Conservation (phyloP, 2,113 vertebrate genomes). For the Hippocampus comes region DNA sequence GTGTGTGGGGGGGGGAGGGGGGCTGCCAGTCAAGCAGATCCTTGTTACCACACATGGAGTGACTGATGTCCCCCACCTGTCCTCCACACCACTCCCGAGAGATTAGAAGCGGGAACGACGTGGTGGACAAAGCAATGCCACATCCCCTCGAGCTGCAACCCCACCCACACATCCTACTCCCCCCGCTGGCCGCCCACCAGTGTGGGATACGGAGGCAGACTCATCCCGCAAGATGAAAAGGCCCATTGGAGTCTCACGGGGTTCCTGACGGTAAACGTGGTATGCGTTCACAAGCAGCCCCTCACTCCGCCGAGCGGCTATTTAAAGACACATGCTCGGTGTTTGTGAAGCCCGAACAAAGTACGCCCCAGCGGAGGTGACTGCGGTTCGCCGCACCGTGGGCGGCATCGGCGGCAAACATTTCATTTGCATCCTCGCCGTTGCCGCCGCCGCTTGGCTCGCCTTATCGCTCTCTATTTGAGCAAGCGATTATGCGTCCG, state of each 20-base stretch:
- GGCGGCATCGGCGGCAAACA: not conserved
- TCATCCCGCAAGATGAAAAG: conserved; percentile 63
- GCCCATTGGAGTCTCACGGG: conserved; percentile 45
- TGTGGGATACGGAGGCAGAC: conserved; percentile 61
- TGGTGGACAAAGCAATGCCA: conserved; percentile 33
- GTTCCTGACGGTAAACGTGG: conserved; percentile 60
- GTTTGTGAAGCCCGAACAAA: conserved; percentile 44
- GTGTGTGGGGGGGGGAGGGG: not conserved
- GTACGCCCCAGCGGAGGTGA: conserved; percentile 23
- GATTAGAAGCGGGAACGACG: conserved; percentile 30
- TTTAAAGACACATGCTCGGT: conserved; percentile 34
- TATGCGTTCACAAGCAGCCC: conserved; percentile 57
- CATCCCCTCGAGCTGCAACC: conserved; percentile 16
- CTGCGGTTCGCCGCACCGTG: conserved; percentile 15
- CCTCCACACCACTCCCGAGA: conserved; percentile 37
- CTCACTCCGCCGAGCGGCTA: conserved; percentile 44
- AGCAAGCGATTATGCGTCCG: conserved; percentile 35
- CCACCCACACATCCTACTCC: no score
- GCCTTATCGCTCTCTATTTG: conserved; percentile 41
- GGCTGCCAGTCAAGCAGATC: conserved; percentile 37
- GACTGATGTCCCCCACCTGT: conserved; percentile 39
- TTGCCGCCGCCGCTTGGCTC: not conserved
- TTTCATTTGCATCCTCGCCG: conserved; percentile 27
- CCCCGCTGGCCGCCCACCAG: conserved; percentile 21
- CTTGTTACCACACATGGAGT: conserved; percentile 39